Percentiles rank a stretch among this genome's conserved stretches.
These are phyloP conservation scores for Sitophilus oryzae DNA, from an alignment of 1,140 invertebrate species.

Conservation along the genomic window DNA sequence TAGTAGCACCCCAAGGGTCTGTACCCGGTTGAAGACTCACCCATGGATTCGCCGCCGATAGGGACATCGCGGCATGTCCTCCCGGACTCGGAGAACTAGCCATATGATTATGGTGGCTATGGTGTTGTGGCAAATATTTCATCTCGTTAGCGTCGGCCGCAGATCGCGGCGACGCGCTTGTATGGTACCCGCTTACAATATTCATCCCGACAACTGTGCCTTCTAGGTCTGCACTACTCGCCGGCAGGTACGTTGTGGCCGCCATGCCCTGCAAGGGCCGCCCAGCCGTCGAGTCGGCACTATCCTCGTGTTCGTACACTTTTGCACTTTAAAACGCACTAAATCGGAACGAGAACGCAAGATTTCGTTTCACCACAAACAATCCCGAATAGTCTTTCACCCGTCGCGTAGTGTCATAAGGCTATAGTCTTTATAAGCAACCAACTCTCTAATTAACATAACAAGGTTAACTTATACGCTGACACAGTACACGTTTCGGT, in stretches of 20 bases:
- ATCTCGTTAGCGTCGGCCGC: constrained; percentile 80
- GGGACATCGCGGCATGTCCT: constrained; percentile 55
- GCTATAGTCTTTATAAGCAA: constrained; percentile 5
- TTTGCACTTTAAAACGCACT: constrained; percentile 37
- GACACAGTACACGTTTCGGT: constrained; percentile 46
- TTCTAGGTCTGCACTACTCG: constrained; percentile 72
- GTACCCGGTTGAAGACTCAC: constrained; percentile 67
- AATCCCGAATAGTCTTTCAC: not conserved
- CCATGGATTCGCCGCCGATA: constrained; percentile 71
- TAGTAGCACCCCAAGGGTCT: constrained; percentile 74
- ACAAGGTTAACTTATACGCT: constrained; percentile 27
- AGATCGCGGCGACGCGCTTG: constrained; percentile 68
- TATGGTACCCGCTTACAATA: constrained; percentile 63
- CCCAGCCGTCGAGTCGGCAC: constrained; percentile 56
- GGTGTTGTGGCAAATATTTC: constrained; percentile 88
- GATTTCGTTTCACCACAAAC: not conserved
- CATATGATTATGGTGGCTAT: constrained; percentile 68
- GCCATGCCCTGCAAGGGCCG: constrained; percentile 66
- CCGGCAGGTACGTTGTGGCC: constrained; percentile 78
- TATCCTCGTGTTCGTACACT: constrained; percentile 53
- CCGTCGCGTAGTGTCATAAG: constrained; percentile 8
- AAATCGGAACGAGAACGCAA: not conserved
- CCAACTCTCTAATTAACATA: constrained; percentile 19
- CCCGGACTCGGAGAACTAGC: constrained; percentile 60
- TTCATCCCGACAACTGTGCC: constrained; percentile 68